phyloP scores from a whole-genome alignment of 2,797 vertebrate genomes.

The Syngnathus rostellatus region DNA sequence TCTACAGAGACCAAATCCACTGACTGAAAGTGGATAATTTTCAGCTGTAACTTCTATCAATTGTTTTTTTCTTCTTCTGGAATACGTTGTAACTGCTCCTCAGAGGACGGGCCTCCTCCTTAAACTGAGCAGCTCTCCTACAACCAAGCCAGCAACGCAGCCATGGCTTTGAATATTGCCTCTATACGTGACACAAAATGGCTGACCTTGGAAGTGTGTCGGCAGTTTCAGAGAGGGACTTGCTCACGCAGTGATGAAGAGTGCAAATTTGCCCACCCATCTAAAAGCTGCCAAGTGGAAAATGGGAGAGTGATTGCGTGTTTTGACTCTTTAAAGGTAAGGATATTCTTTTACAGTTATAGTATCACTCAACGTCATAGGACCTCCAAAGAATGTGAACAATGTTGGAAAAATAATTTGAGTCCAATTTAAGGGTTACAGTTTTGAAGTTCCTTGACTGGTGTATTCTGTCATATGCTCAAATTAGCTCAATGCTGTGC shows the following conservation, averaged over 20 bases:
- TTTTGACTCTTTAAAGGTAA: conserved; percentile 97
- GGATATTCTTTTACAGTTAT: conserved; percentile 18
- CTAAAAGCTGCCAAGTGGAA: conserved; percentile 97
- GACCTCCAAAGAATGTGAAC: neutral
- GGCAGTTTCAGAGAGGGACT: conserved; percentile 93
- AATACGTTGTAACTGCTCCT: neutral
- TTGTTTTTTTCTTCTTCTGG: conserved; percentile 7
- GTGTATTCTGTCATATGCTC: conserved; percentile 41
- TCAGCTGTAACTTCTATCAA: conserved; percentile 30
- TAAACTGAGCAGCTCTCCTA: conserved; percentile 32
- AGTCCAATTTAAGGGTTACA: conserved; percentile 20
- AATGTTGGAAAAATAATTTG: neutral
- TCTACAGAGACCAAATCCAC: conserved; percentile 39
- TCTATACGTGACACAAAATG: conserved; percentile 95
- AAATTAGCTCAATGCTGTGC: conserved; percentile 36
- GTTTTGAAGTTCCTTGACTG: conserved; percentile 12
- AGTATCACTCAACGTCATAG: neutral
- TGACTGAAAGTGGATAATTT: conserved; percentile 39
- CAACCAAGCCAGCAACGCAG: conserved; percentile 33
- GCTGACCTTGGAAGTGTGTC: conserved; percentile 95
- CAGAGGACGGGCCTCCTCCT: conserved; percentile 12
- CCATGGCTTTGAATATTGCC: conserved; percentile 92
- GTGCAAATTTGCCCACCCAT: conserved; percentile 97
- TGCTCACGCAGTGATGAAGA: conserved; percentile 95
- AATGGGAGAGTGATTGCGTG: conserved; percentile 95